Evolutionary conservation across 2,113 vertebrate species (phyloP).

Genomic region (Erythrocercus mccallii): DNA sequence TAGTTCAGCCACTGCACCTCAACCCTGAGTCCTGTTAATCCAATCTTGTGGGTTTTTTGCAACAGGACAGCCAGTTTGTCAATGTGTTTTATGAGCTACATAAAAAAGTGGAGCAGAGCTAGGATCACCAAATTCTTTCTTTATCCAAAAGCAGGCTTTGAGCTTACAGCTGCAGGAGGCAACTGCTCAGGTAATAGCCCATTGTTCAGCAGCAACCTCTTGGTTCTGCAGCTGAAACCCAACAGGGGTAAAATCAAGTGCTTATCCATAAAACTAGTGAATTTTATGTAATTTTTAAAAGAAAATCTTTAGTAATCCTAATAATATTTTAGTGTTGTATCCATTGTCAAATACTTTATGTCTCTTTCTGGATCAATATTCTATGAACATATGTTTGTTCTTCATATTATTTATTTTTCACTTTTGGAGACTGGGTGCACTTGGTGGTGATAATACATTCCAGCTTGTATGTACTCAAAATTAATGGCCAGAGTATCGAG

Average conservation of each 20-base stretch:
- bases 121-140: background rate
- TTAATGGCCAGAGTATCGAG: conserved; percentile 1
- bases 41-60: background rate
- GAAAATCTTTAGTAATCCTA: background rate
- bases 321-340: background rate
- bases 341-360: background rate
- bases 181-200: background rate
- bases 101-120: background rate
- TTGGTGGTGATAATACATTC: conserved; percentile 54
- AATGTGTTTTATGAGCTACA: conserved; percentile 1
- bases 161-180: conserved; percentile 28
- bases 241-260: background rate
- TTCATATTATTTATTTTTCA: background rate
- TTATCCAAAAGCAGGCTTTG: background rate
- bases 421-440: background rate
- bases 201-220: background rate
- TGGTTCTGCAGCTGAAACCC: conserved; percentile 15
- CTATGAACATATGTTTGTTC: background rate
- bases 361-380: conserved; percentile 25
- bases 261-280: background rate
- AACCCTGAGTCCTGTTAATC: background rate
- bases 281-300: background rate
- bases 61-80: background rate
- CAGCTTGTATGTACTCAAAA: conserved; percentile 18
- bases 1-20: background rate